Evolutionary conservation across 2,113 vertebrate species (phyloP), one percentile per base, ranked within the genome.

Genomic region (Hypocryptadius cinnamomeus): DNA sequence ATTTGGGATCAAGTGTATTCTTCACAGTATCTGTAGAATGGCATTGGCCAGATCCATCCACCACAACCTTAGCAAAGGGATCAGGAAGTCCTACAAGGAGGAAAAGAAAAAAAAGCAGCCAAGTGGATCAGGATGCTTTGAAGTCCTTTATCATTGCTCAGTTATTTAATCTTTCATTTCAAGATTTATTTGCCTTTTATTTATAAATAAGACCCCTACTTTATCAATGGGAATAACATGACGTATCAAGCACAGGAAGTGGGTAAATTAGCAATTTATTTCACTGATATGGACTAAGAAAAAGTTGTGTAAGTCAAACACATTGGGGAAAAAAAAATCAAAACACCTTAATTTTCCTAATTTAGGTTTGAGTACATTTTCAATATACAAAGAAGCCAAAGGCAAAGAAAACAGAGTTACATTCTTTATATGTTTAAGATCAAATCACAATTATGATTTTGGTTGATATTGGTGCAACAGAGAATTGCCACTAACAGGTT

Each of bases 1-100:
- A 99, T 97, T 99, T 99, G 95, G 99, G 99, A 98, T 99, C 99
- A 37, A 99, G 98, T 27, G 99, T 99, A 97, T 99, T 99, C 98
- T 98, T 99, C 98, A 99, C 99, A 96, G 99, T 99, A 98, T 99
- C 99, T 96, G 99, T 99, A 74, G 99, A 99, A 98, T 99, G 99
- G 98, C 99, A 99, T 91, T 99, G 99, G 64, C 99, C 99, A 80
- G 99, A 99, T 94, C 99, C 99, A 17, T 99, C 99, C 97, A 99
- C 99, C 65, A 99, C 99, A 90, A 99, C 99, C 94, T 99, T 99
- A 94, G 99, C 99, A 97, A 99, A 99, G 73, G 99, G 99, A 97
- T 99, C 99, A 65, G 99, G 99, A 91, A 99, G 99, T 85, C 99
- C 99, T 99, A 96, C 31, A 85, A 95, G 68, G 59, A 95, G n/a